Evolutionary conservation across 2,797 vertebrate species (phyloP), one percentile per base, ranked within the genome.

Genomic region (Darevskia nairensis): DNA sequence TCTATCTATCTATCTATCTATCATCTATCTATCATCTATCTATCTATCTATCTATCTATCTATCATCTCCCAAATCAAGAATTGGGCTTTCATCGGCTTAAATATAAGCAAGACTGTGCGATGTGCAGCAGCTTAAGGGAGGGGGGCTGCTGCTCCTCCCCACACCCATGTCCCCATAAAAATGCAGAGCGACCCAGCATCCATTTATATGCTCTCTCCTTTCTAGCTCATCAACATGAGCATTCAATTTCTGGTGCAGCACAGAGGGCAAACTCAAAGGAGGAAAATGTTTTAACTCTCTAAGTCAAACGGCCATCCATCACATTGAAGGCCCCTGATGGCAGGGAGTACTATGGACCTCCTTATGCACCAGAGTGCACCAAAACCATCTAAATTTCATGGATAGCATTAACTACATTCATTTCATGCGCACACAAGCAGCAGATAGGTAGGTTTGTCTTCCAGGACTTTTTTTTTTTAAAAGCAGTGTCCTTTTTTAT

Each of bases 161-260:
- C 50, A 55, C 50, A 15, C 50, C 46, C 19, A 29, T 25, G 50
- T 82, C 55, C 46, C n/a, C 75, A 90, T 84, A 71, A 84, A 84
- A 84, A 79, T 75, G 50, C 80, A 74, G 41, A 84, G 44, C 59
- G 68, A 80, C 64, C 25, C 27, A 19, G 68, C 5, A 75, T 75
- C 50, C 68, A 84, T 87, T 80, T 87, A 75, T 55, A 78, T 83
- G 41, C 32, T 90, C 69, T 66, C 83, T 85, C 23, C 27, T 78
- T 89, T 86, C 78, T 32, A 41, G 80, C 68, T 90, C 80, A 90
- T 84, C 89, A 87, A 41, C 72, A 29, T 84, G 85, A 80, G 19
- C 68, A 74, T 86, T 74, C 55, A 55, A 39, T 79, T 87, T 84
- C 55, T 66, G 27, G 23, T 61, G 68, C 81, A 87, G 76, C 8